Base-by-base conservation (phyloP, 2,113 vertebrate species). In the Synchiropus splendidus region DNA sequence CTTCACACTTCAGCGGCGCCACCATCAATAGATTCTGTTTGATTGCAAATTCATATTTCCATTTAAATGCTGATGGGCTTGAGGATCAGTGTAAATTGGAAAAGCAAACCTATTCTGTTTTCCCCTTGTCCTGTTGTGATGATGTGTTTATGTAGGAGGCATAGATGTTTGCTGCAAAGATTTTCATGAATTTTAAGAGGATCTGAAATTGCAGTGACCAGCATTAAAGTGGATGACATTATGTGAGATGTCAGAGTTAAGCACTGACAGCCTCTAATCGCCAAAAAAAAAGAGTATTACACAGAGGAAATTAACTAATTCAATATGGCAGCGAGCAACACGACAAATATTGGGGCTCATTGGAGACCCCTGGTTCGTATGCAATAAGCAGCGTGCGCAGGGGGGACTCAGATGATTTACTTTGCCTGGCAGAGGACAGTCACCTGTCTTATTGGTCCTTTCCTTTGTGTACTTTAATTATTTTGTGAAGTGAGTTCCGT, bases 1-100 rank as follows among this genome's bases (percentile, higher is more conserved):
- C 35, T 52, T 65, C 31, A 6, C 17, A 30, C 55, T 33, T 47
- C 42, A 49, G 45, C 44, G 47, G 42, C 39, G 54, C 49, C 59
- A 37, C 15, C 57, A 18, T 54, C 43, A 63, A 43, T 18, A 58
- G 54, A 72, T 72, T 67, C 32, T 10, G 53, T 81, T 53, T 67
- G 73, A 82, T 77, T 72, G 65, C 55, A 49, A 46, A 61, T 52
- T 72, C 69, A 70, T 74, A 80, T 82, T 81, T 75, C 73, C 68
- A 85, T 81, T 73, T 84, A 81, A 78, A 85, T 85, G 79, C 70
- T 84, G 83, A 85, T 83, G 67, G 65, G 55, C 44, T 56, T 5
- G 31, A 58, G 41, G 50, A 67, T 72, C 64, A 43, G 59, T 47
- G 50, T 39, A 78, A 70, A 75, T 72, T 62, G 67, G 51, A 74